Base-by-base conservation (phyloP, 2,888 invertebrate genomes). In the Luperina testacea region DNA sequence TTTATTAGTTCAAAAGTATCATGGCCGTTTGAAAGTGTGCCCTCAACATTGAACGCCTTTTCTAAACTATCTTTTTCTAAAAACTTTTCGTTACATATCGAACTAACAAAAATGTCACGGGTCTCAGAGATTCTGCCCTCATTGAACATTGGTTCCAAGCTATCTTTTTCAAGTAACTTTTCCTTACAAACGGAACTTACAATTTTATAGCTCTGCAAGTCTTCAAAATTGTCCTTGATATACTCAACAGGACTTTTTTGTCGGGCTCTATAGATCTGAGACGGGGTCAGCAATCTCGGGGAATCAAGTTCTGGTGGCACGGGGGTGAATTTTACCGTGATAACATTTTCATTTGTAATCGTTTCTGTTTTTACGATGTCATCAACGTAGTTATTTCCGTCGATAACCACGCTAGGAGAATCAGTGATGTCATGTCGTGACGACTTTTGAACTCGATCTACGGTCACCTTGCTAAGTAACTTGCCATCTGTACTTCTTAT, bases 381-480 rank as follows among this genome's bases (percentile, higher is more conserved):
- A 82, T 96, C 94, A 8, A 97, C 92, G 85, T 94, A 95, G 82
- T 95, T 95, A 69, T 93, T 94, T 76, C 91, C 93, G 77, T 93
- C 85, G 51, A 89, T 78, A 76, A 92, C 91, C 61, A 90, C 79
- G 72, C 88, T 92, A 9, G 97, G 97, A 51, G 95, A 94, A 89
- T 96, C 96, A 24, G 94, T 95, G 81, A 96, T 92, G 85, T 97
- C 96, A 89, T 94, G 95, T 73, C 95, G 94, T 75, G 94, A 94
- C 27, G 97, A 95, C 87, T 94, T 95, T 84, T 96, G 95, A 78
- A 97, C 92, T 81, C 94, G 93, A 88, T 97, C 97, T 72, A 97
- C 96, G 74, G 97, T 97, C 71, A 97, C 97, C 90, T 95, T 97
- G 90, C 97, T 97, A 63, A 97, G 94, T 88, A 97, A 91, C 89